Percentiles rank a stretch among this genome's conserved stretches.
These are phyloP conservation scores for Scelioninae gen. 1 DNA, from an alignment of 2,888 invertebrate species.

Conservation along the genomic window DNA sequence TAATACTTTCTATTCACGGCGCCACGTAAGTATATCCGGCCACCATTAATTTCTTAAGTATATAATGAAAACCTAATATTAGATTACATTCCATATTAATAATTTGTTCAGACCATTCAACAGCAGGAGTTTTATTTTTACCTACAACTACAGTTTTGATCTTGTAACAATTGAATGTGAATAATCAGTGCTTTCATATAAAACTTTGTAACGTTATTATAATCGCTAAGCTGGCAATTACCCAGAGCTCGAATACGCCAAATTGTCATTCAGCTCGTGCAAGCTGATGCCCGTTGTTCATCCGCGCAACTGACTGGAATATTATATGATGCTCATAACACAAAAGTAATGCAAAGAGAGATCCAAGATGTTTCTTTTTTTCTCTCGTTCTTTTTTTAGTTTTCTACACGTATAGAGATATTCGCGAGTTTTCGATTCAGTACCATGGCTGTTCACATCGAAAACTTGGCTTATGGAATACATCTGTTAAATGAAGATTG, in stretches of 20 bases:
- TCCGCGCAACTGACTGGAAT: constrained; percentile 82
- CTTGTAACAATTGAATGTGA: neutral
- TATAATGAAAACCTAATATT: constrained; percentile 30
- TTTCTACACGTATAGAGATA: constrained; percentile 45
- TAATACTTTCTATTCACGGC: constrained; percentile 48
- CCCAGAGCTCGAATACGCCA: constrained; percentile 79
- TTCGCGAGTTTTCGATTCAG: constrained; percentile 55
- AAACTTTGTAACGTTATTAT: constrained; percentile 77
- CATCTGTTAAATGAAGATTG: constrained; percentile 65
- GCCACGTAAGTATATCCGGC: constrained; percentile 65
- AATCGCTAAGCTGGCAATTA: constrained; percentile 83
- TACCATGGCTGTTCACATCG: constrained; percentile 68
- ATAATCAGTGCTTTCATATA: constrained; percentile 39
- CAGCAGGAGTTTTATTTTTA: neutral
- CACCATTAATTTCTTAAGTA: constrained; percentile 41
- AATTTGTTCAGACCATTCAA: neutral
- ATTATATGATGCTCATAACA: constrained; percentile 82
- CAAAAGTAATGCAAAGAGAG: constrained; percentile 77
- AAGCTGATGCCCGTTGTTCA: constrained; percentile 82
- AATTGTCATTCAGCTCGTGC: constrained; percentile 82
- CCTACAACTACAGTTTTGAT: neutral
- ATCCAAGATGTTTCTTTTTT: constrained; percentile 57
- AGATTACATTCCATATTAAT: constrained; percentile 10
- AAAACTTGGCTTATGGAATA: constrained; percentile 74
- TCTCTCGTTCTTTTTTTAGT: constrained; percentile 37